Base-by-base conservation (phyloP, 1,140 invertebrate genomes). In the Drosophila ogumai region DNA sequence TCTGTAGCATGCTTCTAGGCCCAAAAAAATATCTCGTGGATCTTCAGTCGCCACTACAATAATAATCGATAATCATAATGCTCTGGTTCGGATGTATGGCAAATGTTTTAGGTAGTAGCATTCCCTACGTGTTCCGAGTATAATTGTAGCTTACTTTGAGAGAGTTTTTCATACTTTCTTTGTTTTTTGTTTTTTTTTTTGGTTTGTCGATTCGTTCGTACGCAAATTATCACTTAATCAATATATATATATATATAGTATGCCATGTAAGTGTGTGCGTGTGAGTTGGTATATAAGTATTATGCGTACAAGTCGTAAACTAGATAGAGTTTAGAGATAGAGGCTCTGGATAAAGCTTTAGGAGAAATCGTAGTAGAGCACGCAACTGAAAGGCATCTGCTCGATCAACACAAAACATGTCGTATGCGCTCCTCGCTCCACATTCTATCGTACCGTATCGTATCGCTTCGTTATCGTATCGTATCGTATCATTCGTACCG, bases 161-260 rank as follows among this genome's bases (percentile, higher is more conserved):
- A 41, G 55, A 32, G 17, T 79, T 15, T 36, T 36, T 54, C 15
- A n/a, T n/a, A 0, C 19, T 5, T 36, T 52, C 17, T 28, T n/a
- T 4, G 2, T 28, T 28, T 49, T 47, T 25, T 40, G 13, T 46
- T 47, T 46, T 19, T 46, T 47, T 46, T 19, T 46, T 47, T 46
- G 10, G 19, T 22, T 25, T 82, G 32, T 65, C 58, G 55, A 59
- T 74, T 55, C 41, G 68, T 72, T 80, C 54, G 47, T 69, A 75
- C 61, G 84, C 84, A 88, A 88, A 88, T 88, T 84, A 88, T 90
- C 77, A 88, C 84, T 88, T 88, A 88, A 88, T 88, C 65, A 84
- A 84, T 88, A 81, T 88, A 87, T 77, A 73, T 43, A 2, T 47
- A 25, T 47, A 73, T 64, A 61, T 85, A 68, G 66, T 85, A 85